Evolutionary conservation across 2,888 invertebrate species (phyloP).

Genomic region (Eupithecia centaureata): DNA sequence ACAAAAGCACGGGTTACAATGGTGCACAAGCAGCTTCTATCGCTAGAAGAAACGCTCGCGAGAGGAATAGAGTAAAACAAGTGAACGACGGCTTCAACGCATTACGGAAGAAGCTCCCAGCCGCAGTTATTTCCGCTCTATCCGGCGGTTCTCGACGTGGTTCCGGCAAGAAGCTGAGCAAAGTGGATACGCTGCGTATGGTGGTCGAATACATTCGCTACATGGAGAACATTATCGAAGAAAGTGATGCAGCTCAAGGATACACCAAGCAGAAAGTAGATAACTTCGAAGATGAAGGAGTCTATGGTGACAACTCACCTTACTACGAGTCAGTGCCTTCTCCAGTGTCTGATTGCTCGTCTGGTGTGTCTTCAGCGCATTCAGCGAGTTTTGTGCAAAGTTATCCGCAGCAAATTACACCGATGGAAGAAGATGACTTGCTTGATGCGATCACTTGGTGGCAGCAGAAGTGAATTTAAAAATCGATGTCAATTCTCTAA

Average conservation of each 20-base stretch:
- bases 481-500: conserved; percentile 17
- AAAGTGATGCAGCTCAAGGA: conserved; percentile 84
- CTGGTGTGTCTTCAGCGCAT: conserved; percentile 77
- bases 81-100: conserved; percentile 96
- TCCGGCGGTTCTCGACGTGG: conserved; percentile 87
- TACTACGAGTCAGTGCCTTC: conserved; percentile 84
- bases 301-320: conserved; percentile 71
- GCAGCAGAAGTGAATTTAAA: conserved; percentile 84
- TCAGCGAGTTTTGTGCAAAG: conserved; percentile 57
- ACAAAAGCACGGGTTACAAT: conserved; percentile 79
- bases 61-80: conserved; percentile 97
- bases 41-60: conserved; percentile 95
- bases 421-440: conserved; percentile 92
- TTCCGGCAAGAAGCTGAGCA: conserved; percentile 93
- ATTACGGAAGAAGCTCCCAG: conserved; percentile 92
- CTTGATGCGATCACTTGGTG: conserved; percentile 92
- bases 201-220: conserved; percentile 96
- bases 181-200: conserved; percentile 94
- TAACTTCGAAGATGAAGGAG: conserved; percentile 65
- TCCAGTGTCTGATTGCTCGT: conserved; percentile 87
- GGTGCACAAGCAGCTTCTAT: conserved; percentile 92
- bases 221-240: conserved; percentile 89
- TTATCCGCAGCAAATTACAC: conserved; percentile 78
- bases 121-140: conserved; percentile 88
- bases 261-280: conserved; percentile 48